Conservation (phyloP, 1,140 invertebrate species). For the Drosophila setifemur region DNA sequence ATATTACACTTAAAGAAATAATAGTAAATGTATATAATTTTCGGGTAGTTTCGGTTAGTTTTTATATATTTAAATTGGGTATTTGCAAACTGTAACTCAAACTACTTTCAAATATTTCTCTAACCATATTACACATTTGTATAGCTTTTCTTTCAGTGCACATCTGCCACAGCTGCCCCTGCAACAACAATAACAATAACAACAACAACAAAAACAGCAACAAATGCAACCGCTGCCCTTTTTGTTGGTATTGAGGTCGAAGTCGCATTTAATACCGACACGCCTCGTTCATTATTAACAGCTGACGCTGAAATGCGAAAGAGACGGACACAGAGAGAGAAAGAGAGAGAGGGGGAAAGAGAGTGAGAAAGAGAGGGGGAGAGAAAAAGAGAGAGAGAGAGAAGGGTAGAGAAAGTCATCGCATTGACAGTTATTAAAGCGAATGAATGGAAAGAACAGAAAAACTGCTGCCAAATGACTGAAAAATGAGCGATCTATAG, state of each 20-base stretch:
- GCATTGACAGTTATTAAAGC: constrained; percentile 69
- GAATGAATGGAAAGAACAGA: constrained; percentile 50
- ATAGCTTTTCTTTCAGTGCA: not conserved
- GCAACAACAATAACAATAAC: not conserved
- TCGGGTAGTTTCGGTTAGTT: too few species aligned
- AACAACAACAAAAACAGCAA: not conserved
- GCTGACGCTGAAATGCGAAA: constrained; percentile 23
- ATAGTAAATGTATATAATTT: too few species aligned
- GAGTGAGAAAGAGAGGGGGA: not conserved
- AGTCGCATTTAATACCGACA: constrained; percentile 56
- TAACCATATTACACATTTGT: too few species aligned
- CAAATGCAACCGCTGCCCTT: not conserved
- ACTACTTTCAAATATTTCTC: too few species aligned
- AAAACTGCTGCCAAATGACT: constrained; percentile 14
- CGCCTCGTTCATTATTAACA: constrained; percentile 69
- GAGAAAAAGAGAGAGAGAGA: not conserved
- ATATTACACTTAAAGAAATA: too few species aligned
- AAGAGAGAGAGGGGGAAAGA: too few species aligned
- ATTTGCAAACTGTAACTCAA: too few species aligned
- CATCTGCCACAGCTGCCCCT: not conserved
- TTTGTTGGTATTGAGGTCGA: constrained; percentile 52
- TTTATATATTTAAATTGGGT: too few species aligned
- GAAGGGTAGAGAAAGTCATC: constrained; percentile 19
- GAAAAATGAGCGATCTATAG: not conserved
- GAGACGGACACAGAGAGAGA: constrained; percentile 3